phyloP scores from a whole-genome alignment of 2,113 vertebrate species.

The Calonectris borealis region DNA sequence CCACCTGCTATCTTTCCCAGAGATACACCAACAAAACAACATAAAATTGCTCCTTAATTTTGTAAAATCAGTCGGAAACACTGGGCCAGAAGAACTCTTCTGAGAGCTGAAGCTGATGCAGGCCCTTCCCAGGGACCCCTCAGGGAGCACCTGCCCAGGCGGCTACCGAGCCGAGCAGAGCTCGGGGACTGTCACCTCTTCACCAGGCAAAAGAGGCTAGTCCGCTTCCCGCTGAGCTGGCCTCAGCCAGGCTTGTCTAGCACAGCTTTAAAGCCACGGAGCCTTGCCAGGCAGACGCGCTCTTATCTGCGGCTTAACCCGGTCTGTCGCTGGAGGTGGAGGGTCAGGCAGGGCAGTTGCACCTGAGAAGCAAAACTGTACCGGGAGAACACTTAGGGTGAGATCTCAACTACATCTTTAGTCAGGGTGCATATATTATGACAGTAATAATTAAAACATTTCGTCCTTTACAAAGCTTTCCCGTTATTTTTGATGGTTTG shows the following conservation, averaged over 20 bases:
- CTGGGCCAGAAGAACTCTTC: neutral
- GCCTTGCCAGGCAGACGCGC: rapidly evolving
- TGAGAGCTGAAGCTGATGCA: rapidly evolving
- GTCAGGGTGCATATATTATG: rapidly evolving
- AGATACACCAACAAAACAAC: neutral
- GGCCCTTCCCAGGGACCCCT: neutral
- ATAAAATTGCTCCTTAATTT: rapidly evolving
- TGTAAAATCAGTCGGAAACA: rapidly evolving
- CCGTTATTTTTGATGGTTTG: neutral
- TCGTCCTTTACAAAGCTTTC: neutral
- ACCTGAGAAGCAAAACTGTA: rapidly evolving
- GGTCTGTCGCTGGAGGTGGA: no score
- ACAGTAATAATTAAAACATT: neutral
- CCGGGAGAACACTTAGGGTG: rapidly evolving
- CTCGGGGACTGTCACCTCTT: neutral
- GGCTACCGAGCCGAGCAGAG: rapidly evolving
- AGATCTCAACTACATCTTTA: rapidly evolving
- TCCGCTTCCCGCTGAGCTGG: rapidly evolving
- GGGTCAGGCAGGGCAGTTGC: neutral
- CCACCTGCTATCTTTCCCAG: neutral
- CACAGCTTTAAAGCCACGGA: rapidly evolving
- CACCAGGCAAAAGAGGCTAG: rapidly evolving
- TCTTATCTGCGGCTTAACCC: neutral
- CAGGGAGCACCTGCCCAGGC: rapidly evolving
- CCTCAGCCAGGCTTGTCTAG: neutral